Evolutionary conservation across 2,113 vertebrate genomes (phyloP).

Genomic region (Anoura caudifer): DNA sequence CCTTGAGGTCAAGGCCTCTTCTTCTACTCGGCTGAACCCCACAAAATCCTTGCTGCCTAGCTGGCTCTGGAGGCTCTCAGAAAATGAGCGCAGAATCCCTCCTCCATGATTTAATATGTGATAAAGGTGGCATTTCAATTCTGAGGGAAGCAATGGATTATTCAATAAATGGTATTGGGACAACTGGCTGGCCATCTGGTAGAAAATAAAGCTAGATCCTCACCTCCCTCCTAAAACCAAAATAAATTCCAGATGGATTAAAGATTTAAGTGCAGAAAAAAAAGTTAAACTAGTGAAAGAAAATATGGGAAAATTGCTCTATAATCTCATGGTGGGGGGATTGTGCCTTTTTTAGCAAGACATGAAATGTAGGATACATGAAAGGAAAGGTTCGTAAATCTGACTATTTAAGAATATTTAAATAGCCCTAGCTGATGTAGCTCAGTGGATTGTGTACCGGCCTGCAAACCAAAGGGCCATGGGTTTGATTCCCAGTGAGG

Average conservation of each 20-base stretch:
- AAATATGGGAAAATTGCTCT: conserved; percentile 28
- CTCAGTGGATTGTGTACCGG: no score
- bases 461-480: no score
- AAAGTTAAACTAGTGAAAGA: conserved; percentile 48
- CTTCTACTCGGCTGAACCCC: neutral
- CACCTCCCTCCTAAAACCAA: conserved; percentile 70
- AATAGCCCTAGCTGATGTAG: neutral
- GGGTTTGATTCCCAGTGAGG: no score
- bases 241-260: conserved; percentile 76
- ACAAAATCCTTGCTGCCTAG: neutral
- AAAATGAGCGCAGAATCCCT: conserved; percentile 38
- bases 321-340: neutral
- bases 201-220: conserved; percentile 70
- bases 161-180: conserved; percentile 73
- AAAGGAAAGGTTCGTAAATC: neutral
- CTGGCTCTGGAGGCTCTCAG: neutral
- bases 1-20: neutral
- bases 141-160: conserved; percentile 66
- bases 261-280: conserved; percentile 59
- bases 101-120: conserved; percentile 61
- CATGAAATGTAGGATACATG: neutral
- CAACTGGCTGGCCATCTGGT: conserved; percentile 72
- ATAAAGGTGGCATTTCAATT: conserved; percentile 63
- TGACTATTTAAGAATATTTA: neutral
- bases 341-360: neutral